A percentile compares a stretch with the other conserved stretches of the same genome.
Evolutionary conservation across 2,797 vertebrate genomes (phyloP).

Genomic region (Tachyglossus aculeatus): DNA sequence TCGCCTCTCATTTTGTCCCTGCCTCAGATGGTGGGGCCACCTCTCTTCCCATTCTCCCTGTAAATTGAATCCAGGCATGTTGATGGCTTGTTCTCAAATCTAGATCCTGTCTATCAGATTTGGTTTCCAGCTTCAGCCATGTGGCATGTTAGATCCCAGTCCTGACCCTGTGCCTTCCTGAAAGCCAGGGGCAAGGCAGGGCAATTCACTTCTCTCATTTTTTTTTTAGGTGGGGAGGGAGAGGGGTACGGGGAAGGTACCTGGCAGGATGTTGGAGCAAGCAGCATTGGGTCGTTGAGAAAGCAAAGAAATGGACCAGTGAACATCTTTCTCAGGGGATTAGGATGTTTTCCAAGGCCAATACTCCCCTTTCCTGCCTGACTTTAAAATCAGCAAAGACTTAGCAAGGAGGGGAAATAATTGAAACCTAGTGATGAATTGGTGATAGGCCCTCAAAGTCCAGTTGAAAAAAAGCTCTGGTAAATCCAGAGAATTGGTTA

Average conservation of each 20-base stretch:
- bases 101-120: not conserved
- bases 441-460: not conserved
- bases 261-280: too few species aligned
- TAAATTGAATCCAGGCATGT: conserved; percentile 12
- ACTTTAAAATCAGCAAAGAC: not conserved
- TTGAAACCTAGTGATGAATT: not conserved
- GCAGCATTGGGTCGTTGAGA: too few species aligned
- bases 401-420: not conserved
- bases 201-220: too few species aligned
- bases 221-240: too few species aligned
- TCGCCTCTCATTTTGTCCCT: not conserved
- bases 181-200: too few species aligned
- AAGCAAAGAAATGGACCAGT: too few species aligned
- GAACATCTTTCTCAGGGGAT: not conserved
- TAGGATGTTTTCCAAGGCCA: not conserved
- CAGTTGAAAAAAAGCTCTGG: too few species aligned
- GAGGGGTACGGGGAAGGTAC: too few species aligned
- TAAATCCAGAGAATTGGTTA: too few species aligned
- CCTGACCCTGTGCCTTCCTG: too few species aligned
- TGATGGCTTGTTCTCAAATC: conserved; percentile 16
- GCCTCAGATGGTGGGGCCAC: not conserved
- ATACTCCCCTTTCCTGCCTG: not conserved
- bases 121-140: conserved; percentile 7
- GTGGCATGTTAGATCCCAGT: too few species aligned
- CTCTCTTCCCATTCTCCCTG: not conserved